Evolutionary conservation across 35 echinoderm and acorn worm genomes (phyloP).

Genomic region (Hemicentrotus pulcherrimus): DNA sequence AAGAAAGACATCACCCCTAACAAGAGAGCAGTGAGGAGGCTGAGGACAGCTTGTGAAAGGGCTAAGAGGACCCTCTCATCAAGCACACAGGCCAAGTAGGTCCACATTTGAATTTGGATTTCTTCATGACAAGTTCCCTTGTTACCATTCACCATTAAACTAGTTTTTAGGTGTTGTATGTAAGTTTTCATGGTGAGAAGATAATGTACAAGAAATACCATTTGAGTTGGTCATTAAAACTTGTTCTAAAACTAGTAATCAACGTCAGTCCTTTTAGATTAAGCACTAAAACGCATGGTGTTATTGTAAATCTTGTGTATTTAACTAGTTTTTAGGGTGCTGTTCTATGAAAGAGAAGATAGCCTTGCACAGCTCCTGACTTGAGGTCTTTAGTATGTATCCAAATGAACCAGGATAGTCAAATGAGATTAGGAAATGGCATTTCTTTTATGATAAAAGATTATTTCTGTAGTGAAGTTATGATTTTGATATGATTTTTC

Average conservation of each 20-base stretch:
- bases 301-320: too few relatives aligned
- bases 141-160: neutral
- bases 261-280: too few relatives aligned
- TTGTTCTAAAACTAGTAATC: too few relatives aligned
- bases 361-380: neutral
- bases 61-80: slow-evolving; percentile 95
- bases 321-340: too few relatives aligned
- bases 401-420: neutral
- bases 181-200: neutral
- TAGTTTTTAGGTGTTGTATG: neutral
- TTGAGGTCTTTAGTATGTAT: neutral
- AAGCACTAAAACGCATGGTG: too few relatives aligned
- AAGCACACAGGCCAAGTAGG: slow-evolving; percentile 82
- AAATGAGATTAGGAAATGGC: too few relatives aligned
- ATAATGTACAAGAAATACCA: neutral
- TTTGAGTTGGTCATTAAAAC: too few relatives aligned
- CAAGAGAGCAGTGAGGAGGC: slow-evolving; percentile 69
- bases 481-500: neutral
- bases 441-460: too few relatives aligned
- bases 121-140: neutral
- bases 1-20: slow-evolving; percentile 87
- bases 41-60: slow-evolving; percentile 87
- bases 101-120: neutral
- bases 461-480: neutral
- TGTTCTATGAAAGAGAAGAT: neutral